Evolutionary conservation across 2,888 invertebrate genomes (phyloP), one percentile per base, ranked within the genome.

Genomic region (Tetrapedia diversipes): DNA sequence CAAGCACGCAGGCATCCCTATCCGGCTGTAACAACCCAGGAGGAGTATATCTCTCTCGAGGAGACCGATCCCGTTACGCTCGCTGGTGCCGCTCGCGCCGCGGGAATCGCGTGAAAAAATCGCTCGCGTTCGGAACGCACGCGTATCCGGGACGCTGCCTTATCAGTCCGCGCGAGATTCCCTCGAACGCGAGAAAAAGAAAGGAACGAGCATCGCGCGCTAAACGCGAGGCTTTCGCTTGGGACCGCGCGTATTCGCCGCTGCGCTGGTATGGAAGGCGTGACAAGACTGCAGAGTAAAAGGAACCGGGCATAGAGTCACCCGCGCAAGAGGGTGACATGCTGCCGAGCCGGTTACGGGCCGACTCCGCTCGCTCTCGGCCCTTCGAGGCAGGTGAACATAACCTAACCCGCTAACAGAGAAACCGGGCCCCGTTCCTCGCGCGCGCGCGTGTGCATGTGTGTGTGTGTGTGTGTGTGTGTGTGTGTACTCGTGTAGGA

Each of bases 321-420:
- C 91, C 91, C 90, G 91, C 90, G 89, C 90, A 88, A 89, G 84
- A 90, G 91, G 90, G 89, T 91, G 90, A 91, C 91, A 91, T 90
- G 90, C 91, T 89, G 90, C 90, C 91, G 86, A 91, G 90, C 91
- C 91, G 90, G 91, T 91, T 91, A 88, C 89, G 83, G 86, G 78
- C 82, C 82, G 80, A 82, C 82, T 64, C 81, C 57, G 75, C 70
- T 66, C 78, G 72, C 64, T 72, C 77, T 73, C 67, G 87, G 82
- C 80, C 83, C 79, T 37, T 68, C 80, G 84, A 88, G 88, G 90
- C 91, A 91, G 91, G 91, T 91, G 91, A 90, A 90, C 90, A 90
- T 89, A 90, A 84, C 86, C 86, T 85, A 84, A 85, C 87, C 64
- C 79, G 79, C 80, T 85, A 82, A 80, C 83, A 85, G 83, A 86